Percentiles rank a stretch among this genome's conserved stretches.
Conservation (phyloP, 92 coral and sea anemone genomes). For the Epizoanthus illoricatus region DNA sequence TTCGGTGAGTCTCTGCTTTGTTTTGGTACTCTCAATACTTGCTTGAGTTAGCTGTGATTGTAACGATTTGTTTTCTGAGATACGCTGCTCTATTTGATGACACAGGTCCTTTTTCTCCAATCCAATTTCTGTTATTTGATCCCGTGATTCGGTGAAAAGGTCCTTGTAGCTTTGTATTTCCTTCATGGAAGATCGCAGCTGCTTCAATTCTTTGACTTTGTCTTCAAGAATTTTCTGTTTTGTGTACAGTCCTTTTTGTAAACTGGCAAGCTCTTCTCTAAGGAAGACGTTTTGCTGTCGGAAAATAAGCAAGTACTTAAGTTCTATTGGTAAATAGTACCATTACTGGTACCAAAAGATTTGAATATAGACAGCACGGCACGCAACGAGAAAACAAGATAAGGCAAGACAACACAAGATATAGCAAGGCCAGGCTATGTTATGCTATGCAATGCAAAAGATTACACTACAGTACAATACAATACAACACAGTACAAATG, state of each 20-base stretch:
- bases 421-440: no score
- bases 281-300: slow-evolving; percentile 35
- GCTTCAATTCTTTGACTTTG: slow-evolving; percentile 20
- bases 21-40: neutral
- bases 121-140: slow-evolving; percentile 26
- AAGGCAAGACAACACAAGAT: no score
- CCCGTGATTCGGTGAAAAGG: slow-evolving; percentile 32
- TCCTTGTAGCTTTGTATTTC: slow-evolving; percentile 24
- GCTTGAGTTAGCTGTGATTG: slow-evolving; percentile 2
- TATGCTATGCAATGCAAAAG: no score
- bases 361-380: no score
- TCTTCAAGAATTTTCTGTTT: slow-evolving; percentile 28
- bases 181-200: slow-evolving; percentile 14
- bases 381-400: no score
- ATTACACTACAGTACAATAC: no score
- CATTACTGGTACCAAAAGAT: no score
- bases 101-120: slow-evolving; percentile 1
- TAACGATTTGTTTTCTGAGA: neutral
- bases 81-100: neutral
- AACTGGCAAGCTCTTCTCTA: slow-evolving; percentile 34
- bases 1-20: slow-evolving; percentile 6
- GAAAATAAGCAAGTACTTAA: neutral
- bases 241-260: slow-evolving; percentile 31
- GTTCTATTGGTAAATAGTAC: no score
- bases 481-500: no score